phyloP scores from a whole-genome alignment of 1,140 invertebrate species.

The Bacillus rossius region DNA sequence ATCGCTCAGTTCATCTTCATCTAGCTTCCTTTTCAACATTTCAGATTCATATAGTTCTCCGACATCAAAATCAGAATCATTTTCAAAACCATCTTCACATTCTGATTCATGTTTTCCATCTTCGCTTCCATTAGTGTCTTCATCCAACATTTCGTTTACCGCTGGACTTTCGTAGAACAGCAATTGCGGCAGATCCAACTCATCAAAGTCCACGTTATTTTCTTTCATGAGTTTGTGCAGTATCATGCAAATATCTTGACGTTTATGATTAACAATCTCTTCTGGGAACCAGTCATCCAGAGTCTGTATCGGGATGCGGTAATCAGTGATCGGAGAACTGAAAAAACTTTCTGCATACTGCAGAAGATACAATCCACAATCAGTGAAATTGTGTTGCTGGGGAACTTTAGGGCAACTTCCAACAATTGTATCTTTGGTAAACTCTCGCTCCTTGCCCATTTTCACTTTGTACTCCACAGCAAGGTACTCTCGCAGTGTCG shows the following conservation, averaged over 20 bases:
- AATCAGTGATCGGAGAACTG: slow-evolving; percentile 69
- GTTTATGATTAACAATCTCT: slow-evolving; percentile 67
- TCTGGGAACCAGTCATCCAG: slow-evolving; percentile 69
- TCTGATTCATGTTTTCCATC: too few species aligned
- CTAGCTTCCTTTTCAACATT: too few species aligned
- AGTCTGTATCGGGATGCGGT: slow-evolving; percentile 65
- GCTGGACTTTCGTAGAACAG: slow-evolving; percentile 25
- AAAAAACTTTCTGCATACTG: slow-evolving; percentile 97
- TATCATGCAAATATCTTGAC: slow-evolving; percentile 70
- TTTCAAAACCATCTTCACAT: too few species aligned
- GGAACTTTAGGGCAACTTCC: slow-evolving; percentile 85
- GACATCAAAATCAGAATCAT: too few species aligned
- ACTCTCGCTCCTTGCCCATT: slow-evolving; percentile 54
- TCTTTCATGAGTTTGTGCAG: slow-evolving; percentile 61
- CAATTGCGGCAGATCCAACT: slow-evolving; percentile 39
- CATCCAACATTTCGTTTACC: too few species aligned
- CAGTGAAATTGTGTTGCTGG: slow-evolving; percentile 94
- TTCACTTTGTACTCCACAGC: slow-evolving; percentile 84
- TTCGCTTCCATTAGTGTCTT: too few species aligned
- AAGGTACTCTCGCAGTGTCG: slow-evolving; percentile 84
- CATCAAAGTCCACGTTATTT: slow-evolving; percentile 39
- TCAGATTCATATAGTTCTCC: too few species aligned
- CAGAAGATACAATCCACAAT: slow-evolving; percentile 93
- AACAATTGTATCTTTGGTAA: slow-evolving; percentile 75
- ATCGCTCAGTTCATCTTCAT: too few species aligned